Evolutionary conservation across 2,797 vertebrate species (phyloP).

Genomic region (Typhlichthys subterraneus): DNA sequence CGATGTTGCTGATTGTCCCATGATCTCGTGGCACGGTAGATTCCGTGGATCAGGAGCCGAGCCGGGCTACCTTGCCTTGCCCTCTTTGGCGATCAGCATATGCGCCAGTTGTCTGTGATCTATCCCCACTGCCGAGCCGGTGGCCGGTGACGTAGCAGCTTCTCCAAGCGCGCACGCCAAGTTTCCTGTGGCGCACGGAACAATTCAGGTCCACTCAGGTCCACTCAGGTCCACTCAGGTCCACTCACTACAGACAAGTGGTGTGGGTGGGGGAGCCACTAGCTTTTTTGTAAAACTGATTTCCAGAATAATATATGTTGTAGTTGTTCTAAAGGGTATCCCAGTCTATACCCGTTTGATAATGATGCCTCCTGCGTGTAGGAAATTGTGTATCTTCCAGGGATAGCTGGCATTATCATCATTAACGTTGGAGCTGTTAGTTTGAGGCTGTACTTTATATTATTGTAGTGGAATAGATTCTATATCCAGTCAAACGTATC

Average conservation of each 20-base stretch:
- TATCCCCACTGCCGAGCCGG: slow-evolving; percentile 41
- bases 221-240: too few relatives aligned
- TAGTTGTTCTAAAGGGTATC: too few relatives aligned
- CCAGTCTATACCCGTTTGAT: too few relatives aligned
- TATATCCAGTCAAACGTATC: background rate
- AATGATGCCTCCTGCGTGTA: too few relatives aligned
- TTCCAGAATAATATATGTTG: too few relatives aligned
- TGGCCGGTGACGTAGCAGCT: slow-evolving; percentile 56
- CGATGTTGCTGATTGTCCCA: background rate
- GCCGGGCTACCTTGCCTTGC: background rate
- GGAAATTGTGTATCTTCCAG: too few relatives aligned
- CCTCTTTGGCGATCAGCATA: slow-evolving; percentile 29
- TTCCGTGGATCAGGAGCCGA: too few relatives aligned
- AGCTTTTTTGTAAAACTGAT: too few relatives aligned
- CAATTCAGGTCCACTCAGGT: too few relatives aligned
- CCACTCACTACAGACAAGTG: too few relatives aligned
- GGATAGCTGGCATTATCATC: too few relatives aligned
- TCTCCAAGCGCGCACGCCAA: slow-evolving; percentile 36
- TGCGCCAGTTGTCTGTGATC: slow-evolving; percentile 52
- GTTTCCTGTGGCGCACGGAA: background rate
- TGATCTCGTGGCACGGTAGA: background rate
- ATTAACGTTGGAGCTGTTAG: background rate
- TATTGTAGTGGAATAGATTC: background rate
- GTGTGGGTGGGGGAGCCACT: too few relatives aligned
- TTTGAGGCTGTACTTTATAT: background rate